Base-by-base conservation (phyloP, 2,888 invertebrate species). In the Brachyptera putata region DNA sequence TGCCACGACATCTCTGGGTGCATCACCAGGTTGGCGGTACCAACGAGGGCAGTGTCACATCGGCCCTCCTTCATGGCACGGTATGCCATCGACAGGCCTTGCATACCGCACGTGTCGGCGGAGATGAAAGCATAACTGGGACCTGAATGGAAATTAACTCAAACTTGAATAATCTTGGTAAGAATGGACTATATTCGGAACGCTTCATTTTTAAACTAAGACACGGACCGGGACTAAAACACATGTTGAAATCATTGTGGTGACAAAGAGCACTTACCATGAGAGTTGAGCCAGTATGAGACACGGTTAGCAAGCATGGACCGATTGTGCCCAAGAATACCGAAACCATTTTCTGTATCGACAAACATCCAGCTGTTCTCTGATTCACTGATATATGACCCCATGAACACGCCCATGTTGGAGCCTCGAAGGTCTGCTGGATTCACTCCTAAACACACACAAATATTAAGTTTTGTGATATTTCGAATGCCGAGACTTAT, bases 81-180 rank as follows among this genome's bases (percentile, higher is more conserved):
- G 22, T 70, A 67, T 1, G 79, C 81, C 58, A 80, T 75, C 66
- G 83, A 78, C 16, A 86, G 68, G 18, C 81, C 81, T 63, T 86
- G 76, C 56, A 84, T 73, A 58, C 84, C 84, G 36, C 84, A 83
- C 1, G 84, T 80, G 76, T 86, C 86, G 18, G 84, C 84, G 36
- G 83, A 81, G 70, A 86, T 85, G 57, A 85, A 78, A 1, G 83
- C 77, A 68, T 79, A 83, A 69, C 78, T 79, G 21, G 76, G 75
- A 70, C 81, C 84, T 79, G 62, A 49, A 66, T 7, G 30, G 7
- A 11, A 5, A 30, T 30, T 11, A 5, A n/a, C n/a, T n/a, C n/a
- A n/a, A n/a, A n/a, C n/a, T n/a, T n/a, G n/a, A n/a, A n/a, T n/a
- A n/a, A n/a, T n/a, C n/a, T n/a, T n/a, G n/a, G n/a, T n/a, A n/a